Conservation (phyloP, 2,113 vertebrate species). For the Sula dactylatra region DNA sequence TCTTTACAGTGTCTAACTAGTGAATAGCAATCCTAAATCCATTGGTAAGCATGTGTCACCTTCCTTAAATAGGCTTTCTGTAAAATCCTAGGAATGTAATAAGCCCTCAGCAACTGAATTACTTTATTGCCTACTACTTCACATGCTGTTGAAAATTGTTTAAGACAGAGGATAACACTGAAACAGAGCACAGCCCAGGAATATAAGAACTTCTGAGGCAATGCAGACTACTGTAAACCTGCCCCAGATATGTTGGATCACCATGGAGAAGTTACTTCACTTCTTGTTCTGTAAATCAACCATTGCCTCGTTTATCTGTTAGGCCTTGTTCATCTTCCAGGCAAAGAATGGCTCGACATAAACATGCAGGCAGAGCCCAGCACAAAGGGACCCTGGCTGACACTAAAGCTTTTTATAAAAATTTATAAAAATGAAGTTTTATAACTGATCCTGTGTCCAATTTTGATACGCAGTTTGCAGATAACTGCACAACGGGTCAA, state of each 20-base stretch:
- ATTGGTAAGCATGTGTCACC: not conserved
- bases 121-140: not conserved
- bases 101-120: not conserved
- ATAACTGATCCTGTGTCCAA: not conserved
- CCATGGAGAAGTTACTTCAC: not conserved
- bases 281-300: not conserved
- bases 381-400: not conserved
- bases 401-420: not conserved
- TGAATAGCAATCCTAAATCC: conserved; percentile 14
- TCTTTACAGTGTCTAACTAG: not conserved
- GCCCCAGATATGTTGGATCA: not conserved
- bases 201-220: not conserved
- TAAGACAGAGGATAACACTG: not conserved
- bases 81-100: conserved; percentile 9
- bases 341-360: not conserved
- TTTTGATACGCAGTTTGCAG: not conserved
- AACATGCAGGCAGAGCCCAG: not conserved
- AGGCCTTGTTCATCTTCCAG: not conserved
- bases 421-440: not conserved
- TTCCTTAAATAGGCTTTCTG: not conserved
- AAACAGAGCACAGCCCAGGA: not conserved
- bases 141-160: not conserved
- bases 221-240: rapidly evolving
- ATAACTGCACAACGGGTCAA: not conserved
- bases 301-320: not conserved